A percentile compares a stretch with the other conserved stretches of the same genome.
These are phyloP conservation scores for Forbesichthys papilliferus DNA, from an alignment of 2,113 vertebrate genomes.

Conservation along the genomic window DNA sequence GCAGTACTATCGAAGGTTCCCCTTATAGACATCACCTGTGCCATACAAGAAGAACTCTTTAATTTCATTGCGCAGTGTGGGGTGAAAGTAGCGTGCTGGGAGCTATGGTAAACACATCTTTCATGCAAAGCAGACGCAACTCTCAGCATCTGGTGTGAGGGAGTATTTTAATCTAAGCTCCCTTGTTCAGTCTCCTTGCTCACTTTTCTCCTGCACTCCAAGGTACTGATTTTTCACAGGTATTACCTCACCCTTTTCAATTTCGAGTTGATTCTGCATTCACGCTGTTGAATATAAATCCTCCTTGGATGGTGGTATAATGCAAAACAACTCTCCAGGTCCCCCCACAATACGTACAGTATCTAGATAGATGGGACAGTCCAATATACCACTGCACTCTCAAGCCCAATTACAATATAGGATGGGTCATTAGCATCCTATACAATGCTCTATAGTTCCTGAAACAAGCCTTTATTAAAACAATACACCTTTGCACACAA, in stretches of 20 bases:
- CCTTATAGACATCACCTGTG: slow-evolving; percentile 12
- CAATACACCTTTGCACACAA: no score
- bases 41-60: slow-evolving; percentile 3
- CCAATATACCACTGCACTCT: no score
- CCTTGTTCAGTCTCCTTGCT: slow-evolving; percentile 43
- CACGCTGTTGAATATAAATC: slow-evolving; percentile 53
- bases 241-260: slow-evolving; percentile 79
- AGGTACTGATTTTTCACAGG: slow-evolving; percentile 64
- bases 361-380: no score
- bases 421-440: no score
- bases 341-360: slow-evolving; percentile 13
- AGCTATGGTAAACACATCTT: slow-evolving; percentile 70
- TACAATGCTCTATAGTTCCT: no score
- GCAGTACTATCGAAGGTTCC: neutral
- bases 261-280: slow-evolving; percentile 74
- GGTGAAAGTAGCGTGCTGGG: slow-evolving; percentile 25
- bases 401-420: no score
- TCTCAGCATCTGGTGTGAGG: slow-evolving; percentile 75
- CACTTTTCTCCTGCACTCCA: slow-evolving; percentile 18
- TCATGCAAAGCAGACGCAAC: slow-evolving; percentile 75
- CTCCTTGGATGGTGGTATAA: slow-evolving; percentile 12
- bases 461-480: no score
- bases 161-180: slow-evolving; percentile 80
- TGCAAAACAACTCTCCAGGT: slow-evolving; percentile 43
- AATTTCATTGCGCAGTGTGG: slow-evolving; percentile 7